Conservation (phyloP, 2,888 invertebrate species). For the Macrophya annulata region DNA sequence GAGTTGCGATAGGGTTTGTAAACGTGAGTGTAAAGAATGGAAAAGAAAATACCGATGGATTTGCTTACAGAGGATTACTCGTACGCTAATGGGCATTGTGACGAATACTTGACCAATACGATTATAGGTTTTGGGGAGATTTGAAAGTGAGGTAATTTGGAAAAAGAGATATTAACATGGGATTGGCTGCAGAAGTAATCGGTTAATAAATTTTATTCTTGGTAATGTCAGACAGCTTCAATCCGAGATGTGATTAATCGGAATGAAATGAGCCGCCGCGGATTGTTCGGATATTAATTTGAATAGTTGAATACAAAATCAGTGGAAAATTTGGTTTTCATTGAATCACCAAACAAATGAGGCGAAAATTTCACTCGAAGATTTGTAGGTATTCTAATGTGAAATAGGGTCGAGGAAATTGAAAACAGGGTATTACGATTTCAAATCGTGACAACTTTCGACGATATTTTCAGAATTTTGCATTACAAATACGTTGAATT, state of each 20-base stretch:
- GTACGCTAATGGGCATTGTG: background rate
- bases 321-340: slow-evolving; percentile 4
- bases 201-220: slow-evolving; percentile 1
- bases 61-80: background rate
- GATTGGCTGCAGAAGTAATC: background rate
- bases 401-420: background rate
- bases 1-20: background rate
- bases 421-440: slow-evolving; percentile 15
- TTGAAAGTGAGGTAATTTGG: background rate
- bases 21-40: background rate
- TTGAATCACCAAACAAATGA: slow-evolving; percentile 25
- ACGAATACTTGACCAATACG: slow-evolving; percentile 30
- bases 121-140: background rate
- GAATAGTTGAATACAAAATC: slow-evolving; percentile 35
- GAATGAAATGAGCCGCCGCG: background rate
- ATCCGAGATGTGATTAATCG: background rate
- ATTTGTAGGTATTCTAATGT: background rate
- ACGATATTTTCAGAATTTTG: background rate
- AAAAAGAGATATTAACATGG: background rate
- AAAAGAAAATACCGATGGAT: slow-evolving; percentile 14
- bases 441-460: background rate
- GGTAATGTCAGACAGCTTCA: background rate
- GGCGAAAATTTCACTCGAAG: slow-evolving; percentile 1
- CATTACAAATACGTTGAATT: background rate
- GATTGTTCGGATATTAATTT: slow-evolving; percentile 30